phyloP scores from a whole-genome alignment of 2,113 vertebrate genomes.

The Phylloscopus trochiloides region DNA sequence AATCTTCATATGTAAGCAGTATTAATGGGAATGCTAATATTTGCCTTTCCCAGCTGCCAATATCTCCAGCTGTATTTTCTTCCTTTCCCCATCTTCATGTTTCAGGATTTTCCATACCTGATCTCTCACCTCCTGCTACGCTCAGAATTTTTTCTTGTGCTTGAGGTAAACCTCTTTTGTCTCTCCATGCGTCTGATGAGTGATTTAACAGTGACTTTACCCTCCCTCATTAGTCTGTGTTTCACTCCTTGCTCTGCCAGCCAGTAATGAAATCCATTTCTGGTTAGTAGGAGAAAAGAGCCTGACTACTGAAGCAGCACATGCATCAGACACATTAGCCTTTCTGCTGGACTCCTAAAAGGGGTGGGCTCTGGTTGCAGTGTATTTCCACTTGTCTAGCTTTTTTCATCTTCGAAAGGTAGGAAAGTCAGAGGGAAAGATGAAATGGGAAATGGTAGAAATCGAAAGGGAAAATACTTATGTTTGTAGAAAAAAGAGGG shows the following conservation, averaged over 20 bases:
- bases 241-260: background rate
- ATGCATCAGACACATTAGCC: background rate
- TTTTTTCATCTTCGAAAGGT: background rate
- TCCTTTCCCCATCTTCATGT: background rate
- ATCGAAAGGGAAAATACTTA: accelerated
- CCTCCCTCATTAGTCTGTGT: background rate
- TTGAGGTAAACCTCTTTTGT: background rate
- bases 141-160: background rate
- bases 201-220: background rate
- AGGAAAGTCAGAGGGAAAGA: background rate
- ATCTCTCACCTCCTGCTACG: accelerated
- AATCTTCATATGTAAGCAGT: background rate
- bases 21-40: background rate
- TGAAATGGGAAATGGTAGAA: background rate
- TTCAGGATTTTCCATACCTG: background rate
- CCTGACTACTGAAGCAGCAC: background rate
- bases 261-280: background rate
- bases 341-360: background rate
- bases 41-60: background rate
- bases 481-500: background rate
- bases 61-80: background rate
- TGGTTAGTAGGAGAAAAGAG: background rate
- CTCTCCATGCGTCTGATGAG: background rate
- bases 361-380: background rate
- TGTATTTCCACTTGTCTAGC: background rate